A percentile compares a stretch with the other conserved stretches of the same genome.
These are phyloP conservation scores for Setophaga petechia DNA, from an alignment of 2,113 vertebrate species.

Conservation along the genomic window DNA sequence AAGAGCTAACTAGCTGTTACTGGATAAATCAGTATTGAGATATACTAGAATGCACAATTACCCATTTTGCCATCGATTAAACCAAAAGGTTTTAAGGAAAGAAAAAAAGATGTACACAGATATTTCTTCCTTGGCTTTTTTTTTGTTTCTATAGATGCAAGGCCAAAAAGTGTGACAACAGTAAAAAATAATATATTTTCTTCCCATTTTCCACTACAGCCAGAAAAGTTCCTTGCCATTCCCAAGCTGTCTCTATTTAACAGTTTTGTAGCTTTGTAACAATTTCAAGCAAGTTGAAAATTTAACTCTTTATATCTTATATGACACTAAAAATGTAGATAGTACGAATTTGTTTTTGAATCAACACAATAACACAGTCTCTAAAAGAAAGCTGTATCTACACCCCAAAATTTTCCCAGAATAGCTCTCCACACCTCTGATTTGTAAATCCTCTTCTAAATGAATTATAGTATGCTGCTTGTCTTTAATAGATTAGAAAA, in stretches of 20 bases:
- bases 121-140: background rate
- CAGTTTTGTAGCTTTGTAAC: background rate
- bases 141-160: background rate
- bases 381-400: background rate
- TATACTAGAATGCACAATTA: background rate
- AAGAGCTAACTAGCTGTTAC: slow-evolving; percentile 24
- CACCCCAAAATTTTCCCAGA: background rate
- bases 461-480: background rate
- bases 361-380: background rate
- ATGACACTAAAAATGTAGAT: background rate
- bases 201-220: background rate
- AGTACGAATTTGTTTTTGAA: background rate
- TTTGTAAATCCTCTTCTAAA: background rate
- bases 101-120: background rate
- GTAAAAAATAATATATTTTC: background rate
- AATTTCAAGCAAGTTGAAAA: background rate
- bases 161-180: background rate
- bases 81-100: background rate
- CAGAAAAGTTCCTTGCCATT: background rate
- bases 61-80: background rate
- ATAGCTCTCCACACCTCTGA: background rate
- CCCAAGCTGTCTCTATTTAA: background rate
- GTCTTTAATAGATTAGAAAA: slow-evolving; percentile 1
- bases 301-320: background rate
- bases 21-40: background rate